Conservation (phyloP, 2,797 vertebrate genomes). For the Catostomus latipinnis region DNA sequence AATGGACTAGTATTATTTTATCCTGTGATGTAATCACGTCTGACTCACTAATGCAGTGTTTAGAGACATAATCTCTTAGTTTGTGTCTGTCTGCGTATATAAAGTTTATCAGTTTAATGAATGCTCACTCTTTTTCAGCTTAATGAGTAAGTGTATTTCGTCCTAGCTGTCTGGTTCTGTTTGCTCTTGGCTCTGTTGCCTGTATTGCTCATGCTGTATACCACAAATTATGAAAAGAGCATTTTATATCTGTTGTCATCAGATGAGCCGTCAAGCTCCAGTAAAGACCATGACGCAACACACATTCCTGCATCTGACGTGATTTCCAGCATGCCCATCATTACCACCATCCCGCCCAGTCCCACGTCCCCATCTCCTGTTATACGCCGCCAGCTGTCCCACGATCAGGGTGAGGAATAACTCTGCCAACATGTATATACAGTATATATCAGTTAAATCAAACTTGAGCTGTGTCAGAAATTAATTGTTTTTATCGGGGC, state of each 20-base stretch:
- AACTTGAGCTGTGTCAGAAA: no score
- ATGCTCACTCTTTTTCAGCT: background rate
- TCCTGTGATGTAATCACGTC: background rate
- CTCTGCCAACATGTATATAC: background rate
- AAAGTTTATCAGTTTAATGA: conserved; percentile 32
- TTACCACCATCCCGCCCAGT: conserved; percentile 85
- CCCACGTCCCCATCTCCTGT: conserved; percentile 84
- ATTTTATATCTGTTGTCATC: conserved; percentile 46
- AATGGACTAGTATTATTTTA: no score
- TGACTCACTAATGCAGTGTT: background rate
- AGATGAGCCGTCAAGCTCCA: conserved; percentile 96
- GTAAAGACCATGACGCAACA: conserved; percentile 85
- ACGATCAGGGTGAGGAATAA: conserved; percentile 87
- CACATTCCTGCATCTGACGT: conserved; percentile 89
- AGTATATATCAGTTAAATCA: background rate
- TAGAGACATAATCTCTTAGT: conserved; percentile 8
- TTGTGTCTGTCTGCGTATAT: conserved; percentile 1
- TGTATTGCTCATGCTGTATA: background rate
- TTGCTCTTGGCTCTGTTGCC: background rate
- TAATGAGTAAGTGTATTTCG: conserved; percentile 12
- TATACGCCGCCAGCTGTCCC: conserved; percentile 91
- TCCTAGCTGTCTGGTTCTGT: conserved; percentile 1
- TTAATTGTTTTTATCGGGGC: no score
- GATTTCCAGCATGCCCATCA: conserved; percentile 83
- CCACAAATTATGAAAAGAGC: background rate